A percentile compares a stretch with the other conserved stretches of the same genome.
Conservation (phyloP, 2,888 invertebrate genomes). For the Stegana nigrithorax region DNA sequence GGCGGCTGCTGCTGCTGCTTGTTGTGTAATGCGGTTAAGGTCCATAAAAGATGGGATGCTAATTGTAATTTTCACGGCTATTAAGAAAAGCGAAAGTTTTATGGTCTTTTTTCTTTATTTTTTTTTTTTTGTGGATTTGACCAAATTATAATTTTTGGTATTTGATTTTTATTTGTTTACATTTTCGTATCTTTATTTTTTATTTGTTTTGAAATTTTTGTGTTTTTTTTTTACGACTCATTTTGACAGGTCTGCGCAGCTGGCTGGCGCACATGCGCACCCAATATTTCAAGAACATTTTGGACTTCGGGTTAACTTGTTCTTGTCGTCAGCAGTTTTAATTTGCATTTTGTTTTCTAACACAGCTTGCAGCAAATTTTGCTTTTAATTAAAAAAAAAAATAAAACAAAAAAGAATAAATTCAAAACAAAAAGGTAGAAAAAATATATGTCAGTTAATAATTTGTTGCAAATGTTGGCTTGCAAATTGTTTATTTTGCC, state of each 20-base stretch:
- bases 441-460: not conserved
- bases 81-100: constrained; percentile 10
- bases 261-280: not conserved
- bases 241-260: too few species aligned
- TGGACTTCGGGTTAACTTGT: not conserved
- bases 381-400: not conserved
- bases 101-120: not conserved
- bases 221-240: not conserved
- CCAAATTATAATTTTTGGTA: too few species aligned
- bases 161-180: too few species aligned
- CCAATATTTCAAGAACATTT: not conserved
- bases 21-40: too few species aligned
- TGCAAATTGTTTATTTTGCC: constrained; percentile 6
- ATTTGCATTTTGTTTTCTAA: not conserved
- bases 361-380: not conserved
- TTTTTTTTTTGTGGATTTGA: not conserved
- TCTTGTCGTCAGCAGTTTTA: not conserved
- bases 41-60: not conserved
- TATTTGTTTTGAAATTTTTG: not conserved
- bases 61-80: constrained; percentile 3
- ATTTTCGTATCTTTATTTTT: not conserved
- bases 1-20: too few species aligned
- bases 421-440: not conserved
- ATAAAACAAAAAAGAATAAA: not conserved
- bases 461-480: not conserved